A percentile compares a stretch with the other conserved stretches of the same genome.
These are phyloP conservation scores for Diploptera punctata DNA, from an alignment of 2,888 invertebrate species.

Conservation along the genomic window DNA sequence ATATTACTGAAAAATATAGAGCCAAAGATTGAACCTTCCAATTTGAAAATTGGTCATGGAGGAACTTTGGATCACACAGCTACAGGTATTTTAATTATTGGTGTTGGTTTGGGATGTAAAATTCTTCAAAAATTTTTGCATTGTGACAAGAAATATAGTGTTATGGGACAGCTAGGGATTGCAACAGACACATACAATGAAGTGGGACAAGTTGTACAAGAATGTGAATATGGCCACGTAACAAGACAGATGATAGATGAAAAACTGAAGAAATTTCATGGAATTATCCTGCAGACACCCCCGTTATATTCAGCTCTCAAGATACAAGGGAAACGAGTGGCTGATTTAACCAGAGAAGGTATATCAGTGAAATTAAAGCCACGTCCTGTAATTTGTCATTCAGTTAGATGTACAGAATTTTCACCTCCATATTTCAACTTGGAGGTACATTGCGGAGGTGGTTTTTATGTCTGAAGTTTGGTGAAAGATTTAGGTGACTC, in stretches of 20 bases:
- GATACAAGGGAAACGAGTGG: constrained; percentile 43
- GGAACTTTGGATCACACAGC: constrained; percentile 49
- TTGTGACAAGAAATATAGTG: constrained; percentile 47
- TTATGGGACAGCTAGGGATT: constrained; percentile 46
- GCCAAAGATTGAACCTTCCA: constrained; percentile 34
- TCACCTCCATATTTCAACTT: constrained; percentile 45
- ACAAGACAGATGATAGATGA: constrained; percentile 43
- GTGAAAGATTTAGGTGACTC: constrained; percentile 46
- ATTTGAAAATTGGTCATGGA: constrained; percentile 48
- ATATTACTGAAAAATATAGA: constrained; percentile 27
- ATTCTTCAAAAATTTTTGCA: constrained; percentile 45
- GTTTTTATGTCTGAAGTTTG: constrained; percentile 47
- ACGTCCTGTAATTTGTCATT: constrained; percentile 45
- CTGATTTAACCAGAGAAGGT: constrained; percentile 47
- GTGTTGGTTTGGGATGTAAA: constrained; percentile 47
- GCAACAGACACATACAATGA: constrained; percentile 49
- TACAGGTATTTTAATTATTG: constrained; percentile 47
- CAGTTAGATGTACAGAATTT: constrained; percentile 40
- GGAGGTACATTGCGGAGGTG: constrained; percentile 44
- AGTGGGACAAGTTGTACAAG: constrained; percentile 45
- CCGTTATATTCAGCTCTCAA: constrained; percentile 47
- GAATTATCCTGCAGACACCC: constrained; percentile 47
- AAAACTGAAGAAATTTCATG: constrained; percentile 44
- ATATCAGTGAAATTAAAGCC: constrained; percentile 43
- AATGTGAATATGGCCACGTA: constrained; percentile 47